Base-by-base conservation (phyloP, 2,113 vertebrate species). In the Falcunculus frontatus region DNA sequence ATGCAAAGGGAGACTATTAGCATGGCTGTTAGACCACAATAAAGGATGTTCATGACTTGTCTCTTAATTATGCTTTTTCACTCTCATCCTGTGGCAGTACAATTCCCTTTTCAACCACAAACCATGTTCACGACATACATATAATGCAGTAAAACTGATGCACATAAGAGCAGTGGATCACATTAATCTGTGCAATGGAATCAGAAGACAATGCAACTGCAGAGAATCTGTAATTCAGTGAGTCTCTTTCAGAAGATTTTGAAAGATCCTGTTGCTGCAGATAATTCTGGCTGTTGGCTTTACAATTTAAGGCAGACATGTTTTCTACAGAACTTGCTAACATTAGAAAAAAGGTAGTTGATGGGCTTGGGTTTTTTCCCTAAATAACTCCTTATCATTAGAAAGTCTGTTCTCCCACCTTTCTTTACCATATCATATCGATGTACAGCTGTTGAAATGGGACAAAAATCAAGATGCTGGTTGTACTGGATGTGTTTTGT, bases 61-160 rank as follows among this genome's bases (percentile, higher is more conserved):
- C 56, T 92, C 44, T 90, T 74, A 95, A 86, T 92, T 87, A 70
- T 52, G 56, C 69, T 81, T 93, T 92, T 87, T 77, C 47, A 59
- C 60, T 84, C 22, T 80, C 56, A 21, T 72, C 55, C 69, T 17
- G 32, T 52, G 70, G 64, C 77, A 89, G 56, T 41, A 78, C 44
- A 92, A 89, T 91, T 87, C 87, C 89, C 89, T 91, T 82, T 84
- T 81, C 80, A 84, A 46, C 53, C 65, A 92, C 80, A 95, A 87
- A 91, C 69, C 32, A 19, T 41, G 46, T 19, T 79, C 84, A 52
- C 64, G 80, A 75, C 63, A 72, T 57, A 64, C 25, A 44, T 7
- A 87, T 29, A 90, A 81, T 65, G 77, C 84, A 94, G 39, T 62
- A 75, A 92, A 95, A 91, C 49, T 64, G 86, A 67, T 76, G 84